A percentile compares a stretch with the other conserved stretches of the same genome.
Conservation (phyloP, 1,140 invertebrate species). For the Drosophila navojoa region DNA sequence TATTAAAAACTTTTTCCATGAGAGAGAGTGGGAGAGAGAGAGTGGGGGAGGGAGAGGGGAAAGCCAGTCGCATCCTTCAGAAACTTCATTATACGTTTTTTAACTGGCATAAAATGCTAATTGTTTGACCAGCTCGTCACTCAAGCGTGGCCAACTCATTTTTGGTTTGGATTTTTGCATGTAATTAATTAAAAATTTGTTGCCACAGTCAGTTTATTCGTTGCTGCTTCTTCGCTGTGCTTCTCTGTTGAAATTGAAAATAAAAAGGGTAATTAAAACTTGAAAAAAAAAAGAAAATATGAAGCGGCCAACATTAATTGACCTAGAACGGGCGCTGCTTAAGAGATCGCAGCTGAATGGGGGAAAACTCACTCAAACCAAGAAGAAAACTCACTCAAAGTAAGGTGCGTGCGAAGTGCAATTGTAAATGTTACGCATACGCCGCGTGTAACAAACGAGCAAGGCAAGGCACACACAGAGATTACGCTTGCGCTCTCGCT, state of each 20-base stretch:
- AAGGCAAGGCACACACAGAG: slow-evolving; percentile 11
- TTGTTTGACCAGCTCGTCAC: slow-evolving; percentile 64
- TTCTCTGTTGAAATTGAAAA: slow-evolving; percentile 47
- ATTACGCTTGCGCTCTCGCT: slow-evolving; percentile 14
- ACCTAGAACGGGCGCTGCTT: slow-evolving; percentile 52
- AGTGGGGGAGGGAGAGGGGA: neutral
- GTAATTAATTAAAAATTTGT: slow-evolving; percentile 79
- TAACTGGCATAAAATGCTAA: slow-evolving; percentile 61
- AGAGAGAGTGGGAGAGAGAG: neutral
- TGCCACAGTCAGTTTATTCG: slow-evolving; percentile 55
- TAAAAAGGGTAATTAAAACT: slow-evolving; percentile 78
- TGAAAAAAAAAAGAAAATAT: slow-evolving; percentile 69
- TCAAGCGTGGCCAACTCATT: slow-evolving; percentile 29
- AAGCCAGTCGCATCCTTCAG: slow-evolving; percentile 47
- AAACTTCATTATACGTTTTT: slow-evolving; percentile 64
- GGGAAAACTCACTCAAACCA: neutral
- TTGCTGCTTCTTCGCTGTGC: neutral
- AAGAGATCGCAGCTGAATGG: slow-evolving; percentile 20
- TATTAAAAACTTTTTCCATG: slow-evolving; percentile 69
- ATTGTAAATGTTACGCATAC: slow-evolving; percentile 75
- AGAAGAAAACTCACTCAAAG: slow-evolving; percentile 42
- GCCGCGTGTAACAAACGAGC: slow-evolving; percentile 59
- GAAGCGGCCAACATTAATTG: slow-evolving; percentile 45
- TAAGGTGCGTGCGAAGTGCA: slow-evolving; percentile 56
- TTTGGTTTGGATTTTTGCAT: slow-evolving; percentile 59